Conservation (phyloP, 2,113 vertebrate species). For the Phaethornis superciliosus region DNA sequence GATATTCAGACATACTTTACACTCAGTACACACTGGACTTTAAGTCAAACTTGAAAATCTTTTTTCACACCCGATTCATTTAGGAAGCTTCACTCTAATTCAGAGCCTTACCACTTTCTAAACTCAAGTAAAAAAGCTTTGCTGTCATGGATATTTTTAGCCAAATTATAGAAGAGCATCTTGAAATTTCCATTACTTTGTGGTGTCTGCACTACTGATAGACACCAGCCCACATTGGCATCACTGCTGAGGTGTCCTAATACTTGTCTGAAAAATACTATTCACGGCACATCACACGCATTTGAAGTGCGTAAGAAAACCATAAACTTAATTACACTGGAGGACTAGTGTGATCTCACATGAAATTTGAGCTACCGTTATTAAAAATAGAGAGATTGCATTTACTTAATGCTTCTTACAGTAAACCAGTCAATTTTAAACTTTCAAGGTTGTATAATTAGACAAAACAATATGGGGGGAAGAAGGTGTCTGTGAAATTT, state of each 20-base stretch:
- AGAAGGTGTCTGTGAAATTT: slow-evolving; percentile 23
- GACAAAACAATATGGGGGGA: slow-evolving; percentile 32
- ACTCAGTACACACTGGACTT: background rate
- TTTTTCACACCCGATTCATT: slow-evolving; percentile 11
- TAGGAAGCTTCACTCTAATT: slow-evolving; percentile 45
- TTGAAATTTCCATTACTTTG: slow-evolving; percentile 62
- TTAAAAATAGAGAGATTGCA: slow-evolving; percentile 74
- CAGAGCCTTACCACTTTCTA: slow-evolving; percentile 31
- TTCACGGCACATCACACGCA: slow-evolving; percentile 62
- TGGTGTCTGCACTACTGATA: slow-evolving; percentile 53
- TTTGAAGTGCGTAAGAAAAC: slow-evolving; percentile 68
- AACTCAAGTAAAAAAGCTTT: slow-evolving; percentile 56
- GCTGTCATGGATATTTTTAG: slow-evolving; percentile 61
- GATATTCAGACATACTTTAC: background rate
- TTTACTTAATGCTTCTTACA: slow-evolving; percentile 74
- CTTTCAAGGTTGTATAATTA: slow-evolving; percentile 58
- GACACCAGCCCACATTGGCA: slow-evolving; percentile 52
- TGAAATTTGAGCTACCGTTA: slow-evolving; percentile 73
- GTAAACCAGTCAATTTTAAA: slow-evolving; percentile 70
- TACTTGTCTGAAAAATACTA: slow-evolving; percentile 62
- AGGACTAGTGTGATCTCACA: slow-evolving; percentile 70
- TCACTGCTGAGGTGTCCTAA: slow-evolving; percentile 34
- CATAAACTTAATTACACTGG: slow-evolving; percentile 74
- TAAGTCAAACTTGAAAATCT: background rate
- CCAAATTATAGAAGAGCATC: slow-evolving; percentile 58